These are phyloP conservation scores for Cistogaster globosa DNA, from an alignment of 2,888 invertebrate species.

Conservation along the genomic window DNA sequence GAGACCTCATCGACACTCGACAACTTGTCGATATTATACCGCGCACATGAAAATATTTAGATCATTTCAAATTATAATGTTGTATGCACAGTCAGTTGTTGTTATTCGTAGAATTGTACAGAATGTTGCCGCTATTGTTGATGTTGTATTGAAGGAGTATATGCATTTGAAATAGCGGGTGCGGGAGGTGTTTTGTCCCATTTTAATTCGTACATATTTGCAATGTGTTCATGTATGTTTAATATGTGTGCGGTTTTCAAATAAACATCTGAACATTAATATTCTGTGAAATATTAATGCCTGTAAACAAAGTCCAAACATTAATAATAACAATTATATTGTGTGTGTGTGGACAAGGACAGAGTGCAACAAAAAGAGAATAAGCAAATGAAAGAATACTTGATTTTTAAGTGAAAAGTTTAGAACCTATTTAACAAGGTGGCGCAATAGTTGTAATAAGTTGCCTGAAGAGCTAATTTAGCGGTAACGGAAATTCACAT, in stretches of 20 bases:
- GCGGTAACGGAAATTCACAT: too few relatives aligned
- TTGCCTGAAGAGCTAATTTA: too few relatives aligned
- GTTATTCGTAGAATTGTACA: background rate
- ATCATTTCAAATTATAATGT: conserved; percentile 52
- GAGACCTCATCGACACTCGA: conserved; percentile 59
- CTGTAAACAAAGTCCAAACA: background rate
- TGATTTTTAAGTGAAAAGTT: too few relatives aligned
- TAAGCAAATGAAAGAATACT: too few relatives aligned
- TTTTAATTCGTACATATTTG: conserved; percentile 12
- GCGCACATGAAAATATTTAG: conserved; percentile 64
- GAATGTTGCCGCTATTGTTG: conserved; percentile 12
- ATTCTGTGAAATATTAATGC: background rate
- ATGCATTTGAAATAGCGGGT: background rate
- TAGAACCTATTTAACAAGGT: too few relatives aligned
- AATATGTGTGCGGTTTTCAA: conserved; percentile 28
- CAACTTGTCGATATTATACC: conserved; percentile 64
- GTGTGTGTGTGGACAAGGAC: background rate
- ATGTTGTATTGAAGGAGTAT: background rate
- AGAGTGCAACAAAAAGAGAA: background rate
- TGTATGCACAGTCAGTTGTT: background rate
- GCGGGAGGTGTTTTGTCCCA: conserved; percentile 15
- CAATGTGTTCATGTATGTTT: conserved; percentile 36
- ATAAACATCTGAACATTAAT: background rate
- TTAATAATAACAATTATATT: conserved; percentile 33
- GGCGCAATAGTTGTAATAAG: too few relatives aligned